Evolutionary conservation across 2,797 vertebrate species (phyloP), one percentile per base, ranked within the genome.

Genomic region (Sebastes variabilis): DNA sequence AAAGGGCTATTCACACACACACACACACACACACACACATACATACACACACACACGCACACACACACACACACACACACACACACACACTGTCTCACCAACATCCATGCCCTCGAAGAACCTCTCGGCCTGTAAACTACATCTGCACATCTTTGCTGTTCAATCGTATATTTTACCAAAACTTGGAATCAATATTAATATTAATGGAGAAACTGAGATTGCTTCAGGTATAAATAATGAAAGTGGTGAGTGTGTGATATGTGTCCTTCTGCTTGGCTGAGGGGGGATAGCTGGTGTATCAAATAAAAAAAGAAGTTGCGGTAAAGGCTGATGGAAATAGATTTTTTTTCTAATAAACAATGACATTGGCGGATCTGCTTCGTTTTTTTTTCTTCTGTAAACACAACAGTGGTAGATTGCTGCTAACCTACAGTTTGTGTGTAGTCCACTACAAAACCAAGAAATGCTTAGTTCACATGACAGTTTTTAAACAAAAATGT

Each of bases 151-250:
- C 16, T 22, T 65, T 24, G 11, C 69, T 74, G 38, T 75, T 83
- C 67, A 79, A 27, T 27, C 24, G 0, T 55, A 77, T 55, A 62
- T 87, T 86, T 77, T 25, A 87, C 80, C 84, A 65, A 83, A 88
- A 81, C 64, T 66, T 49, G 46, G 30, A 79, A 85, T 87, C 72
- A 49, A 38, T 79, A 78, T 92, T 82, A 88, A 88, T 88, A 88
- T 88, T 83, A 78, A 89, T 82, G 61, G 73, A 68, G 38, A 77
- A 77, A 61, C 36, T 46, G 68, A 82, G 59, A 82, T 71, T 58
- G 59, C 58, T 72, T 84, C 10, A 66, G 38, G 25, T 34, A 79
- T 85, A 72, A 89, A 91, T 87, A 87, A 88, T 92, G 61, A 78
- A 89, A 78, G 18, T 24, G 55, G 74, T 36, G 80, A 70, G 38